phyloP scores from a whole-genome alignment of 1,140 invertebrate genomes.

The Nasonia longicornis region DNA sequence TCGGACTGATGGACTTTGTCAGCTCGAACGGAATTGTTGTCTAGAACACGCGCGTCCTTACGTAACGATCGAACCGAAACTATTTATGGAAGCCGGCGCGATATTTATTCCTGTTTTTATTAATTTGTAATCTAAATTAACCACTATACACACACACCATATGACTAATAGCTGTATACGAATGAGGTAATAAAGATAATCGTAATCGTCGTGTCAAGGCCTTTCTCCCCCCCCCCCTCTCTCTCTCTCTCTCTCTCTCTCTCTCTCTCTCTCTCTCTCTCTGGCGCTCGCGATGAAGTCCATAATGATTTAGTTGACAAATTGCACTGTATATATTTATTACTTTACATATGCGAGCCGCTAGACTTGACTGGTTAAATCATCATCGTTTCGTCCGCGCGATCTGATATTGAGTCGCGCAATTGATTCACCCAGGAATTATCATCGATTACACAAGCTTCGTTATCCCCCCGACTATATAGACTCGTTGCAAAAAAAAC shows the following conservation, averaged over 20 bases:
- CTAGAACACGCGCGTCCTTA: background rate
- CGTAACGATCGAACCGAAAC: background rate
- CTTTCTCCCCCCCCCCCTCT: background rate
- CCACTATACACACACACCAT: background rate
- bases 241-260: too few relatives aligned
- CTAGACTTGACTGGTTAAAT: too few relatives aligned
- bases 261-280: too few relatives aligned
- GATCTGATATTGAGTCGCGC: too few relatives aligned
- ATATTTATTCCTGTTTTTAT: background rate
- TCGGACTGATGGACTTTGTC: too few relatives aligned
- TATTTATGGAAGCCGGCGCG: background rate
- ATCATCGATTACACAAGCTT: too few relatives aligned
- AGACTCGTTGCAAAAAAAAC: background rate
- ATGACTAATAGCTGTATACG: conserved; percentile 28
- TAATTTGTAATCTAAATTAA: conserved; percentile 37
- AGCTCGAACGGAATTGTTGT: too few relatives aligned
- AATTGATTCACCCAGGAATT: too few relatives aligned
- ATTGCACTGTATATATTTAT: background rate
- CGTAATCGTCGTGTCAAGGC: conserved; percentile 40
- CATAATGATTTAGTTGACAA: conserved; percentile 27
- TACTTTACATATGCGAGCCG: too few relatives aligned
- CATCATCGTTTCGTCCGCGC: too few relatives aligned
- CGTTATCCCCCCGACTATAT: too few relatives aligned
- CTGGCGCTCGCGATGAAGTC: background rate
- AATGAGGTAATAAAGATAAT: conserved; percentile 43